Evolutionary conservation across 2,888 invertebrate species (phyloP), one percentile per base, ranked within the genome.

Genomic region (Drosophila ezoana): DNA sequence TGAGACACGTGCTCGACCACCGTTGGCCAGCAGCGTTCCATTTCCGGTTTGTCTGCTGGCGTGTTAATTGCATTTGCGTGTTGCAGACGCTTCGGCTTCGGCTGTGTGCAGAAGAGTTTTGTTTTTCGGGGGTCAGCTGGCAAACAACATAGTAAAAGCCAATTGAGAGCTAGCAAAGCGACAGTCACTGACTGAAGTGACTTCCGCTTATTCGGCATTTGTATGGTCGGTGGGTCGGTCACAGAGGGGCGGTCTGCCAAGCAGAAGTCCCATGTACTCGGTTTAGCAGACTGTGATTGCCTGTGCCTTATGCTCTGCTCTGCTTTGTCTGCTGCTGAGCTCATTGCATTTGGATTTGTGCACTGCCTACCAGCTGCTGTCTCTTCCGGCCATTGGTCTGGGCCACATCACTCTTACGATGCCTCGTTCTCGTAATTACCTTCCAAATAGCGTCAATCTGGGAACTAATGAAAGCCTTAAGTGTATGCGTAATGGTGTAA

Each of bases 51-150:
- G 89, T 76, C 89, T 86, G 84, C 72, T 68, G 84, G 87, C 84
- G 89, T 88, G 84, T 88, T 85, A 85, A 85, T 85, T 85, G 84
- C 89, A 88, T 88, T 85, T 88, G 87, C 87, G 89, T 85, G 89
- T 79, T 81, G 84, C 74, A 84, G 68, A 73, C 75, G 70, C 86
- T 75, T 67, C 48, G 40, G 54, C 41, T n/a, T n/a, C 54, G 49
- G 45, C 8, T 54, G 63, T 62, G 52, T 33, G 56, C 43, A 40
- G 62, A 68, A 51, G 85, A 76, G 72, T 80, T 83, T 71, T 69
- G 68, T 70, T 79, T 73, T 80, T 61, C n/a, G 62, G 72, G 67
- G 76, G 73, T 65, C 62, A 64, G 56, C 70, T 63, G 63, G 62
- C 88, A 86, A 88, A 85, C 88, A 85, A 86, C 74, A 79, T 80